Evolutionary conservation across 2,797 vertebrate species (phyloP).

Genomic region (Echiichthys vipera): DNA sequence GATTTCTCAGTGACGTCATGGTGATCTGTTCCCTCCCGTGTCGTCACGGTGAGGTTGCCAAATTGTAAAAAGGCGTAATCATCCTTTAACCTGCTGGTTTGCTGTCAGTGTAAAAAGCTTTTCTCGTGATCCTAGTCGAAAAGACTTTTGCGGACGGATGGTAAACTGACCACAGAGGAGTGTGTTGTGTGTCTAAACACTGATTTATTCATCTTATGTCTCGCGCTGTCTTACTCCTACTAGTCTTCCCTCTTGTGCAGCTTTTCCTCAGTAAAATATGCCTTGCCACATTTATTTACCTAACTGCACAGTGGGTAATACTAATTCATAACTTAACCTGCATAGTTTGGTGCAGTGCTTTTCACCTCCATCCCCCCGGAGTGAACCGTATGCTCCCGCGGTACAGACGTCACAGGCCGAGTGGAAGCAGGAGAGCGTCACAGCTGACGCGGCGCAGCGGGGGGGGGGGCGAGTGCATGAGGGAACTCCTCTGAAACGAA

Average conservation of each 20-base stretch:
- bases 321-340: slow-evolving; percentile 29
- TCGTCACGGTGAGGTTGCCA: too few relatives aligned
- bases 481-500: slow-evolving; percentile 60
- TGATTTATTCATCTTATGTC: background rate
- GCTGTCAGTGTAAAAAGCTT: background rate
- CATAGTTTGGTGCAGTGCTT: slow-evolving; percentile 12
- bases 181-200: background rate
- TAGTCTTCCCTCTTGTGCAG: background rate
- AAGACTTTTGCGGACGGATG: too few relatives aligned
- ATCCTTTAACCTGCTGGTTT: background rate
- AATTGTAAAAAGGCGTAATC: background rate
- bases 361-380: slow-evolving; percentile 20
- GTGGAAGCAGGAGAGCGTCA: slow-evolving; percentile 34
- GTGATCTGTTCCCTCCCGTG: too few relatives aligned
- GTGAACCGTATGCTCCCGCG: slow-evolving; percentile 28
- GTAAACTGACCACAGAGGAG: background rate
- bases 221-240: background rate
- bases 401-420: slow-evolving; percentile 30
- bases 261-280: background rate
- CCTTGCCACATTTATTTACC: background rate
- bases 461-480: slow-evolving; percentile 15
- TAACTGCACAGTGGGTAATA: background rate
- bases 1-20: too few relatives aligned
- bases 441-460: slow-evolving; percentile 35
- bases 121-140: background rate